phyloP scores from a whole-genome alignment of 2,113 vertebrate species.

The Lepidothrix coronata region DNA sequence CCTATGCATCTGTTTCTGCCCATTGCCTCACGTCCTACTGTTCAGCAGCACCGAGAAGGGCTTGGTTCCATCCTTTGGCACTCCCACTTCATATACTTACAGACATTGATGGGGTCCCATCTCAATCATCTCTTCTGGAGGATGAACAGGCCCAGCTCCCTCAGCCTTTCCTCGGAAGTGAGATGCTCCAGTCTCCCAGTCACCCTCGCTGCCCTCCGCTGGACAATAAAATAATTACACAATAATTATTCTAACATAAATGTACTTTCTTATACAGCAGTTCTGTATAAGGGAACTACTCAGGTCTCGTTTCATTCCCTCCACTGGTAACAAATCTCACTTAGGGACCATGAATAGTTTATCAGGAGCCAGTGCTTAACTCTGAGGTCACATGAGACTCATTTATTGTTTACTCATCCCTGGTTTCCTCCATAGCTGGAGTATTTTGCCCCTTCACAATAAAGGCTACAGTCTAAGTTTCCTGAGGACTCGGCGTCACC shows the following conservation, averaged over 20 bases:
- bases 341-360: background rate
- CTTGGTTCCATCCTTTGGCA: background rate
- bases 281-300: background rate
- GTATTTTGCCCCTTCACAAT: background rate
- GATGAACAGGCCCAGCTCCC: background rate
- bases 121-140: rapidly evolving
- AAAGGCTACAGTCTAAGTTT: no score
- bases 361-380: background rate
- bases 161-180: background rate
- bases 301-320: background rate
- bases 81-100: background rate
- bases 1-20: background rate
- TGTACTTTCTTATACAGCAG: background rate
- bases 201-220: background rate
- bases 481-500: background rate
- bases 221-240: background rate
- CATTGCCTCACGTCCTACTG: rapidly evolving
- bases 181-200: background rate
- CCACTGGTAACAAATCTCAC: background rate
- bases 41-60: background rate
- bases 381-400: background rate
- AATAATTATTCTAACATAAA: background rate
- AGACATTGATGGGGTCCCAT: rapidly evolving
- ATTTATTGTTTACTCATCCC: background rate
- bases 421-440: background rate